phyloP scores from a whole-genome alignment of 2,113 vertebrate species.

The Columbina picui region DNA sequence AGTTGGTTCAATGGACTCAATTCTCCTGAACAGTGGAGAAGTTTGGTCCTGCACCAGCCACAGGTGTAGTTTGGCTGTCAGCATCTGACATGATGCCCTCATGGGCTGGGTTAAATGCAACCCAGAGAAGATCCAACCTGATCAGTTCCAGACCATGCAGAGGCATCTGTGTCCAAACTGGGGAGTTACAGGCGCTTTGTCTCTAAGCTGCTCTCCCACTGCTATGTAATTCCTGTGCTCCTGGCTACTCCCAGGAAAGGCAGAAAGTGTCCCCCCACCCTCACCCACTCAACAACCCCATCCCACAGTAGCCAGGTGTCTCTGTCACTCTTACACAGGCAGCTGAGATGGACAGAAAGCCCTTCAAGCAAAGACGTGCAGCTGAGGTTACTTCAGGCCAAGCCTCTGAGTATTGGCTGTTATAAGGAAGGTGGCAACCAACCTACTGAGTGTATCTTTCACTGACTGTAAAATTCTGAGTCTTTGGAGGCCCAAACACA shows the following conservation, averaged over 20 bases:
- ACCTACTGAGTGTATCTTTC: background rate
- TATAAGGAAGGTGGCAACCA: background rate
- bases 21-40: background rate
- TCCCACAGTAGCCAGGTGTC: background rate
- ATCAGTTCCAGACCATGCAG: background rate
- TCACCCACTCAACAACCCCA: background rate
- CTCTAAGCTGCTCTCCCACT: background rate
- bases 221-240: background rate
- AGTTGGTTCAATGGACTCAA: background rate
- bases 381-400: background rate
- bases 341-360: background rate
- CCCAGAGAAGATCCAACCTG: background rate
- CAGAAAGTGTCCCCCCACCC: background rate
- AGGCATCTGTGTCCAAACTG: background rate
- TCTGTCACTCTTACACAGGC: background rate
- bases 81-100: background rate
- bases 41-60: background rate
- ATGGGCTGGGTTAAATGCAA: background rate
- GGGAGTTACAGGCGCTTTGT: accelerated
- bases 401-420: background rate
- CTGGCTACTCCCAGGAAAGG: background rate
- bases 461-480: background rate
- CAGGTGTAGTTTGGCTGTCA: background rate
- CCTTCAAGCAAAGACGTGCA: background rate
- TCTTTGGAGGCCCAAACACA: background rate